These are phyloP conservation scores for Sinocyclocheilus anophthalmus DNA, from an alignment of 2,113 vertebrate species.

Conservation along the genomic window DNA sequence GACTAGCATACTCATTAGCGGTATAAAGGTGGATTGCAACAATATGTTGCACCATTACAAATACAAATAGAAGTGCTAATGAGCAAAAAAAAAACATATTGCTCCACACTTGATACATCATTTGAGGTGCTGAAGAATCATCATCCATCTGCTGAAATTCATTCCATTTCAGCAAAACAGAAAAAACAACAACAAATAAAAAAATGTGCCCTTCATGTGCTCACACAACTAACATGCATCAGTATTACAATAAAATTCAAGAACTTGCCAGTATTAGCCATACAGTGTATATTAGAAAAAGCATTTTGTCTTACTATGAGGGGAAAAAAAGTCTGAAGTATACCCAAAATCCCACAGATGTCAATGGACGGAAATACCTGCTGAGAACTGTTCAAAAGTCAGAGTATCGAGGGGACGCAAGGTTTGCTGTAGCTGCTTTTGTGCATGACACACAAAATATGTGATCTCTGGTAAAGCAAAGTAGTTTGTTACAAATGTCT, in stretches of 20 bases:
- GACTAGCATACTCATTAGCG: neutral
- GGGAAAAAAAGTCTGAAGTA: neutral
- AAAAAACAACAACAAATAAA: no score
- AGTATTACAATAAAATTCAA: neutral
- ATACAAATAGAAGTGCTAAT: constrained; percentile 51
- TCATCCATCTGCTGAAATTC: constrained; percentile 31
- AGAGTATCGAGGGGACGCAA: neutral
- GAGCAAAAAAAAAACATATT: constrained; percentile 46
- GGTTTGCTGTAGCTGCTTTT: neutral
- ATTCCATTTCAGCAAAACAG: neutral
- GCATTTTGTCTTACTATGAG: neutral
- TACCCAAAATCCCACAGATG: constrained; percentile 21
- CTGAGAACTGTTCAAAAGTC: neutral
- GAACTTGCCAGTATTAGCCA: neutral
- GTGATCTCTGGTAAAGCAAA: neutral
- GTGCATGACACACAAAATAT: constrained; percentile 12
- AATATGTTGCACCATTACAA: constrained; percentile 35
- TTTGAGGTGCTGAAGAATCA: constrained; percentile 31
- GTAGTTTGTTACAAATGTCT: neutral
- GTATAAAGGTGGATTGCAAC: constrained; percentile 29
- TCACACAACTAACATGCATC: neutral
- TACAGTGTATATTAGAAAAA: neutral
- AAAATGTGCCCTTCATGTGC: neutral
- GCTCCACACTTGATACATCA: constrained; percentile 10
- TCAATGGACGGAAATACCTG: neutral